Percentiles rank a stretch among this genome's conserved stretches.
Conservation (phyloP, 2,113 vertebrate genomes). For the Cyprinodon variegatus region DNA sequence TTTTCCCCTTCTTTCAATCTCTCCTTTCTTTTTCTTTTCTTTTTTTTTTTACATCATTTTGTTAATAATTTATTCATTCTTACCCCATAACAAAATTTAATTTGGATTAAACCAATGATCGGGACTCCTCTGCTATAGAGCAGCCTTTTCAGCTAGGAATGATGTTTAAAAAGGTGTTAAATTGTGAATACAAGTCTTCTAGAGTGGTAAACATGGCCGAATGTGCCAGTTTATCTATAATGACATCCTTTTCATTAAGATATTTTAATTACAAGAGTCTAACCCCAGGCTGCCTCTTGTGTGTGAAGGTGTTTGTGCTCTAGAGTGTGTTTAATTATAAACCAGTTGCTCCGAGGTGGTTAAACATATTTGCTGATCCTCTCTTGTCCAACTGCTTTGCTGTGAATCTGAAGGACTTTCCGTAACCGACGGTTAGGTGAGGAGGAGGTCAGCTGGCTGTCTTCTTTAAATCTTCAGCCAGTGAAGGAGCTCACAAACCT, state of each 20-base stretch:
- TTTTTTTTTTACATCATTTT: too few relatives aligned
- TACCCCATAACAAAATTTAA: too few relatives aligned
- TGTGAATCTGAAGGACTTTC: not conserved
- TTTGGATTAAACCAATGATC: too few relatives aligned
- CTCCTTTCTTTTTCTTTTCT: too few relatives aligned
- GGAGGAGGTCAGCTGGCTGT: conserved; percentile 7
- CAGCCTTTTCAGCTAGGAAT: not conserved
- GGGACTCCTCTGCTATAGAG: too few relatives aligned
- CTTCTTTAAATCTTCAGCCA: conserved; percentile 21
- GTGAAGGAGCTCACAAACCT: conserved; percentile 10
- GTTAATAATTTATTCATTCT: too few relatives aligned
- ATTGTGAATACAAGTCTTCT: not conserved
- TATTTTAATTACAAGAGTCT: conserved; percentile 29
- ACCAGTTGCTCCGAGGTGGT: not conserved
- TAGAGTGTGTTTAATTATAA: conserved; percentile 18
- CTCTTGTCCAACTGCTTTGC: not conserved
- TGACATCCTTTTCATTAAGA: conserved; percentile 35
- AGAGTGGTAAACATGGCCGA: not conserved
- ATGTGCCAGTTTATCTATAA: conserved; percentile 37
- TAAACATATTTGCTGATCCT: conserved; percentile 10
- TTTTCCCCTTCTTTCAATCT: too few relatives aligned
- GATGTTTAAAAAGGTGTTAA: not conserved
- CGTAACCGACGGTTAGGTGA: not conserved
- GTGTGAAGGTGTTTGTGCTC: not conserved
- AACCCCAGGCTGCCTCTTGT: conserved; percentile 5